Evolutionary conservation across 2,797 vertebrate genomes (phyloP).

Genomic region (Oreortyx pictus): DNA sequence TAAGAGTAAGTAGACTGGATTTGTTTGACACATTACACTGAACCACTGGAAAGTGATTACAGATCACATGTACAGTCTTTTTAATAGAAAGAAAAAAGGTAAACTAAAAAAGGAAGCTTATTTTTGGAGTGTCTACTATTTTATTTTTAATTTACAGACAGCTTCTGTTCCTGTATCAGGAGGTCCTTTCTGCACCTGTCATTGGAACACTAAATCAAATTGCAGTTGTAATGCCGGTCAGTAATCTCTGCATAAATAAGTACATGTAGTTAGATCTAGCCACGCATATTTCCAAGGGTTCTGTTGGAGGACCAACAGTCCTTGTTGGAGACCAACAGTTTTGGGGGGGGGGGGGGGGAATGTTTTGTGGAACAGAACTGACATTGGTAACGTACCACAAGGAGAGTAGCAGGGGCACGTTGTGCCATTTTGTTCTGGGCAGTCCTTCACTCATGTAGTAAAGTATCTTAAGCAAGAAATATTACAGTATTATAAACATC

Average conservation of each 20-base stretch:
- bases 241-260: conserved; percentile 62
- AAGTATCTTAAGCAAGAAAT: background rate
- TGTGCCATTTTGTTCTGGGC: background rate
- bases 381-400: background rate
- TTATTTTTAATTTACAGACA: conserved; percentile 77
- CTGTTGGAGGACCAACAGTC: background rate
- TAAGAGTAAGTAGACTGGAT: background rate
- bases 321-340: too few relatives aligned
- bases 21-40: background rate
- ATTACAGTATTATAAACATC: background rate
- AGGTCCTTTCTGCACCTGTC: conserved; percentile 86
- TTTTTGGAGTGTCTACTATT: background rate
- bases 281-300: background rate
- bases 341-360: background rate
- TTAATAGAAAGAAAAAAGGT: too few relatives aligned
- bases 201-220: conserved; percentile 84
- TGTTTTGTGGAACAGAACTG: background rate
- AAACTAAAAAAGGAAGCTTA: background rate
- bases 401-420: background rate
- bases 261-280: background rate
- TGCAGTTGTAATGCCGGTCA: conserved; percentile 87
- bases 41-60: background rate
- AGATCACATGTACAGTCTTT: background rate
- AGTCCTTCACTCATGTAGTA: background rate
- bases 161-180: conserved; percentile 82